Evolutionary conservation across 2,113 vertebrate genomes (phyloP), one percentile per base, ranked within the genome.

Genomic region (Psammodynastes pulverulentus): DNA sequence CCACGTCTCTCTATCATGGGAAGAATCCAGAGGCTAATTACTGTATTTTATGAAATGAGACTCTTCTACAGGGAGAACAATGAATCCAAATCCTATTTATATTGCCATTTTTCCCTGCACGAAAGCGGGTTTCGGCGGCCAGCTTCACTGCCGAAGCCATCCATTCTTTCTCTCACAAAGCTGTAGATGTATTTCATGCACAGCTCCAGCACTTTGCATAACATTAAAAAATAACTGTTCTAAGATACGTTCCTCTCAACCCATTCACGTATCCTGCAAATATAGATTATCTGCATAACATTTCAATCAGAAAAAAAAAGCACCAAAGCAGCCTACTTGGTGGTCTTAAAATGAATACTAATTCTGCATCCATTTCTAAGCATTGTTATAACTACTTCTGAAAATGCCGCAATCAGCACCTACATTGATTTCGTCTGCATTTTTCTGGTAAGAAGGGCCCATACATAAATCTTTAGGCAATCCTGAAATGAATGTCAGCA

Each of bases 91-190:
- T 85, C 93, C 95, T 95, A 67, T 91, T 92, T 94, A 95, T 93
- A 94, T 84, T 96, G 93, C 92, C 92, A 94, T 94, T 93, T 93
- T 88, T 89, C 89, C 21, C 86, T 93, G 90, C 90, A 93, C 84
- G 94, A 94, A 93, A 93, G 91, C 85, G 62, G 91, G 89, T 96
- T 97, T 92, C 92, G 92, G 91, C 72, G 67, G 90, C 90, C 95
- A 95, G 96, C 91, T 96, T 94, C 91, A 87, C 89, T 94, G 93
- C 93, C 89, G 91, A 93, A 96, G 95, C 96, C 96, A 95, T 94
- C 94, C 95, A 95, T 95, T 94, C 90, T 89, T 89, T 94, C 93
- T 95, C 89, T 89, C 34, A 91, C 93, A 94, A 95, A 96, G 92
- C 94, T 88, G 72, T 91, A 91, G 88, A 94, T 93, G 95, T 34